phyloP scores from a whole-genome alignment of 1,140 invertebrate genomes.

The Lysiphlebus fabarum region DNA sequence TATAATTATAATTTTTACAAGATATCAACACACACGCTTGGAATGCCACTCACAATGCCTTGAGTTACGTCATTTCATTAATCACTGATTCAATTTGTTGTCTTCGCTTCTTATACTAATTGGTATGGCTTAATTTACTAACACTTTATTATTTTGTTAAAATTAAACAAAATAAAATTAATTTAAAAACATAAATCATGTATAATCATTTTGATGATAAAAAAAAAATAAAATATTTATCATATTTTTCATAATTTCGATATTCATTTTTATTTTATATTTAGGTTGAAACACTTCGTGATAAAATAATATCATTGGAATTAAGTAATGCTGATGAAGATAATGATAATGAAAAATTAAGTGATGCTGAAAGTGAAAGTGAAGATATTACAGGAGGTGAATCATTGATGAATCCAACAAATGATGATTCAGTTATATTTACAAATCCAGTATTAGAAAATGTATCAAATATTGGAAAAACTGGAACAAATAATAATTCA shows the following conservation, averaged over 20 bases:
- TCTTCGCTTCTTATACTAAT: slow-evolving; percentile 36
- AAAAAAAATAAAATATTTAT: not conserved
- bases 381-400: slow-evolving; percentile 41
- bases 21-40: slow-evolving; percentile 45
- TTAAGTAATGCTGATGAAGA: slow-evolving; percentile 68
- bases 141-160: not conserved
- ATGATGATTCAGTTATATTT: slow-evolving; percentile 35
- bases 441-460: slow-evolving; percentile 37
- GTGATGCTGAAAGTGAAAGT: slow-evolving; percentile 53
- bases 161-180: not conserved
- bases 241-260: too few relatives aligned
- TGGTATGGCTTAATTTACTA: slow-evolving; percentile 38
- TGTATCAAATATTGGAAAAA: slow-evolving; percentile 36
- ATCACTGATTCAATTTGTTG: slow-evolving; percentile 37
- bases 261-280: slow-evolving; percentile 13
- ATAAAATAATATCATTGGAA: slow-evolving; percentile 84
- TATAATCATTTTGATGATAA: not conserved
- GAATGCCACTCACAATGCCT: slow-evolving; percentile 49
- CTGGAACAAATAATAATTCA: slow-evolving; percentile 40
- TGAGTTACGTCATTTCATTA: slow-evolving; percentile 41
- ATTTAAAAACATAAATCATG: not conserved
- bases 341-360: slow-evolving; percentile 50
- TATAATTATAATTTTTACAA: slow-evolving; percentile 38
- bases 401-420: slow-evolving; percentile 35
- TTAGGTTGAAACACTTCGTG: slow-evolving; percentile 82